phyloP scores from a whole-genome alignment of 2,113 vertebrate genomes.

The Pagrus major region DNA sequence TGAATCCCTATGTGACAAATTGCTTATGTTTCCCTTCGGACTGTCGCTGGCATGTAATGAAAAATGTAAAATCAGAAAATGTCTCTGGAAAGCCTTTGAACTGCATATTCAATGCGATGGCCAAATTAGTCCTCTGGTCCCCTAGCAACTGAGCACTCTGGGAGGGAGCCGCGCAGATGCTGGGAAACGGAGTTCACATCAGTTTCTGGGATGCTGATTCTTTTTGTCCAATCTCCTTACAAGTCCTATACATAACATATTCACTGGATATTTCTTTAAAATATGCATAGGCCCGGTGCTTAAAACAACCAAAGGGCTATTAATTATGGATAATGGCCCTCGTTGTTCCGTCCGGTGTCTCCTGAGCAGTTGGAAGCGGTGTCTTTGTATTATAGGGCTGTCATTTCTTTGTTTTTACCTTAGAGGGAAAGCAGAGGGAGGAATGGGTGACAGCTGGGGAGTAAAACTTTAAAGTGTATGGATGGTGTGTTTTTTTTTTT shows the following conservation, averaged over 20 bases:
- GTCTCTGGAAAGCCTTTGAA: conserved; percentile 55
- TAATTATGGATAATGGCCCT: conserved; percentile 77
- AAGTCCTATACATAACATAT: conserved; percentile 77
- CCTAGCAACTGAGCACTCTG: conserved; percentile 59
- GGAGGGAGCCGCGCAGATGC: conserved; percentile 49
- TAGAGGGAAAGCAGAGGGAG: conserved; percentile 17
- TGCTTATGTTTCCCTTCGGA: conserved; percentile 33
- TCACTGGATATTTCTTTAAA: conserved; percentile 81
- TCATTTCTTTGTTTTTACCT: conserved; percentile 41
- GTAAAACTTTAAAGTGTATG: conserved; percentile 28
- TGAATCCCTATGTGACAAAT: conserved; percentile 30
- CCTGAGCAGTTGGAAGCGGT: conserved; percentile 66
- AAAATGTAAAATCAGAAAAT: conserved; percentile 31
- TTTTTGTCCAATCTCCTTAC: conserved; percentile 70
- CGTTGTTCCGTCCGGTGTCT: conserved; percentile 72
- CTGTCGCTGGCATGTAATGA: conserved; percentile 37
- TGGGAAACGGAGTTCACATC: conserved; percentile 60
- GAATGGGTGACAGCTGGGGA: conserved; percentile 47
- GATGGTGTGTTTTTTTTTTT: not conserved
- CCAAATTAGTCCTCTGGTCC: conserved; percentile 67
- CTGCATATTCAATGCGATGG: conserved; percentile 53
- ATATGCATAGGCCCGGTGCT: conserved; percentile 77
- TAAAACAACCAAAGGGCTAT: conserved; percentile 77
- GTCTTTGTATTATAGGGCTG: conserved; percentile 58
- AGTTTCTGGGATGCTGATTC: conserved; percentile 68